A percentile compares a stretch with the other conserved stretches of the same genome.
These are phyloP conservation scores for Hetaerina titia DNA, from an alignment of 2,888 invertebrate species.

Conservation along the genomic window DNA sequence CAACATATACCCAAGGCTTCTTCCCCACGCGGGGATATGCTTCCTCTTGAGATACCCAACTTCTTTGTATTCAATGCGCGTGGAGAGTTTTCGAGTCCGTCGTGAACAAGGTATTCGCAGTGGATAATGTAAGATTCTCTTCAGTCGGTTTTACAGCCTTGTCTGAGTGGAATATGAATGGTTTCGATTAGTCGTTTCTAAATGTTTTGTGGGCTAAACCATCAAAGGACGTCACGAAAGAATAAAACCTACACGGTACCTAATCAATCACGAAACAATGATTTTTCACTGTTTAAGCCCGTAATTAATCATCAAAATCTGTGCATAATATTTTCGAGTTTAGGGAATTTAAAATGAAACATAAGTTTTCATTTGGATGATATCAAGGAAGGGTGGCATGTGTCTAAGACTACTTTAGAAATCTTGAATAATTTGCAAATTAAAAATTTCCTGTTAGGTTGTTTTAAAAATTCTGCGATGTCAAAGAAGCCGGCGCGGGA, in stretches of 20 bases:
- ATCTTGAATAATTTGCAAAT: too few species aligned
- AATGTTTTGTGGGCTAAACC: not conserved
- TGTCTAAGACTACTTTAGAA: too few species aligned
- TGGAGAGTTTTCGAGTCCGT: not conserved
- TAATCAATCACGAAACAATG: too few species aligned
- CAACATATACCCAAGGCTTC: not conserved
- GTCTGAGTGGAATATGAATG: not conserved
- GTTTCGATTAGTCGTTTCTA: not conserved
- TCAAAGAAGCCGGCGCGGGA: not conserved
- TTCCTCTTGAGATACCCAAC: not conserved
- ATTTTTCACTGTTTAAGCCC: too few species aligned
- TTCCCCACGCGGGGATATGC: not conserved
- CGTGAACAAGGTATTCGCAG: slow-evolving; percentile 15
- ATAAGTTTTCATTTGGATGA: too few species aligned
- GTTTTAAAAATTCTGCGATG: not conserved
- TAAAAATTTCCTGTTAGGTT: too few species aligned
- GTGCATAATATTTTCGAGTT: too few species aligned
- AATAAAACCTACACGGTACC: too few species aligned
- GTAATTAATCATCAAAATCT: too few species aligned
- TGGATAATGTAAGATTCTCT: not conserved
- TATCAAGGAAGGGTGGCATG: too few species aligned
- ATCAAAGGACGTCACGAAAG: not conserved
- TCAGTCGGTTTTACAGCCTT: not conserved
- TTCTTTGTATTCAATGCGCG: not conserved
- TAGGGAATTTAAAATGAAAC: too few species aligned